phyloP scores from a whole-genome alignment of 2,888 invertebrate species.

The Germaria angustata region DNA sequence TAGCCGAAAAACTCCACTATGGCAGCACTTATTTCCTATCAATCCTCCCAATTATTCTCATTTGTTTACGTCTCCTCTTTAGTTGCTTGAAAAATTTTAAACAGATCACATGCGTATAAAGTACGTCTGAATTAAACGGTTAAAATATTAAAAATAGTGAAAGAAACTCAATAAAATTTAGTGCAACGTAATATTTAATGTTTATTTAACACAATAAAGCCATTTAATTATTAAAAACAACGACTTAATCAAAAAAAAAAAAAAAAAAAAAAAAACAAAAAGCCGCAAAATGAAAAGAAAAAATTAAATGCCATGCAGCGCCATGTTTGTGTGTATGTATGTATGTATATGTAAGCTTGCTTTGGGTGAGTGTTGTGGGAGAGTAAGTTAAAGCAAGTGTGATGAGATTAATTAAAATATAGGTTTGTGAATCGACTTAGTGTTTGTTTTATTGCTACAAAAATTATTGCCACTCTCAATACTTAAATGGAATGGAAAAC shows the following conservation, averaged over 20 bases:
- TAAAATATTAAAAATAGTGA: background rate
- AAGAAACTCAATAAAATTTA: background rate
- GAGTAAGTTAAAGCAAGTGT: background rate
- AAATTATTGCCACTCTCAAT: background rate
- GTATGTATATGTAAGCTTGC: too few relatives aligned
- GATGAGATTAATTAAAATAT: background rate
- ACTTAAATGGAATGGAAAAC: background rate
- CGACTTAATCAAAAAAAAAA: background rate
- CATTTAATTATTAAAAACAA: background rate
- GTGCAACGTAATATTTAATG: background rate
- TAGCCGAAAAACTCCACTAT: background rate
- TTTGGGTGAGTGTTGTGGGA: too few relatives aligned
- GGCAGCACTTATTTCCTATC: background rate
- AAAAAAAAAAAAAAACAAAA: background rate
- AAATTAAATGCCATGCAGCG: background rate
- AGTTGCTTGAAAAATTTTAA: background rate
- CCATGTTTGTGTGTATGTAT: background rate
- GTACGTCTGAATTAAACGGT: background rate
- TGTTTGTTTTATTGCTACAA: background rate
- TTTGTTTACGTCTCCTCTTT: background rate
- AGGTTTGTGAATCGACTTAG: background rate
- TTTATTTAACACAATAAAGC: background rate
- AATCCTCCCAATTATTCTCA: background rate
- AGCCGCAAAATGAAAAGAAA: too few relatives aligned
- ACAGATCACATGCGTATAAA: background rate